Conservation (phyloP, 2,888 invertebrate genomes). For the Aplocera efformata region DNA sequence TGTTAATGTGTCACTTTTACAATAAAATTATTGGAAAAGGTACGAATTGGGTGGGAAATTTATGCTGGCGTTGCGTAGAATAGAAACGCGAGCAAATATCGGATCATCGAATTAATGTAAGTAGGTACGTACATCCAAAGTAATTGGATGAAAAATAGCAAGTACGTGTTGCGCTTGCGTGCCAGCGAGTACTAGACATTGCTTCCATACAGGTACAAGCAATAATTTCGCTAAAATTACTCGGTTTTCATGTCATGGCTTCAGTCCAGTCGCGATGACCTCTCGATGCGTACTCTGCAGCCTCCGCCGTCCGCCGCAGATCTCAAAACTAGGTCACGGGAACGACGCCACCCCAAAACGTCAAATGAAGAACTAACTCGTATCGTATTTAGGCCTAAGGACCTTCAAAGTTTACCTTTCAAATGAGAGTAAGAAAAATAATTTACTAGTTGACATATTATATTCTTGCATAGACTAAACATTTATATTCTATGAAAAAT, state of each 20-base stretch:
- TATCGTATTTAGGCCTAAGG: neutral
- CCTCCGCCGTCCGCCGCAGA: slow-evolving; percentile 45
- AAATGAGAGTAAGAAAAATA: too few relatives aligned
- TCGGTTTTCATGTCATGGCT: slow-evolving; percentile 45
- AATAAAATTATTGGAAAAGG: neutral
- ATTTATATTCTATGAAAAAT: too few relatives aligned
- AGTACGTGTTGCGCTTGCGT: slow-evolving; percentile 18
- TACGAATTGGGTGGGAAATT: too few relatives aligned
- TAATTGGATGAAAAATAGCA: slow-evolving; percentile 10
- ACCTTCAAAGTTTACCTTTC: neutral
- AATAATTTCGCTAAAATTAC: slow-evolving; percentile 35
- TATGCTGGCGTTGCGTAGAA: too few relatives aligned
- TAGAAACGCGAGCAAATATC: neutral
- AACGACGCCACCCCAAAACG: slow-evolving; percentile 48
- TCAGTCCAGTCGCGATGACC: slow-evolving; percentile 48
- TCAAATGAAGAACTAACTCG: slow-evolving; percentile 22
- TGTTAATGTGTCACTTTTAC: slow-evolving; percentile 6
- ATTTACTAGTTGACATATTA: too few relatives aligned
- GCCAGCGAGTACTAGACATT: slow-evolving; percentile 8
- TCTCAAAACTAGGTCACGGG: slow-evolving; percentile 60
- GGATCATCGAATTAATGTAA: slow-evolving; percentile 5
- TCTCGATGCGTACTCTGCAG: slow-evolving; percentile 54
- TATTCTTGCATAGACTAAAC: too few relatives aligned
- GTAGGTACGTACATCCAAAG: too few relatives aligned
- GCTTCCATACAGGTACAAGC: slow-evolving; percentile 17